A percentile compares a stretch with the other conserved stretches of the same genome.
phyloP scores from a whole-genome alignment of 2,797 vertebrate genomes.

The Trachurus trachurus region DNA sequence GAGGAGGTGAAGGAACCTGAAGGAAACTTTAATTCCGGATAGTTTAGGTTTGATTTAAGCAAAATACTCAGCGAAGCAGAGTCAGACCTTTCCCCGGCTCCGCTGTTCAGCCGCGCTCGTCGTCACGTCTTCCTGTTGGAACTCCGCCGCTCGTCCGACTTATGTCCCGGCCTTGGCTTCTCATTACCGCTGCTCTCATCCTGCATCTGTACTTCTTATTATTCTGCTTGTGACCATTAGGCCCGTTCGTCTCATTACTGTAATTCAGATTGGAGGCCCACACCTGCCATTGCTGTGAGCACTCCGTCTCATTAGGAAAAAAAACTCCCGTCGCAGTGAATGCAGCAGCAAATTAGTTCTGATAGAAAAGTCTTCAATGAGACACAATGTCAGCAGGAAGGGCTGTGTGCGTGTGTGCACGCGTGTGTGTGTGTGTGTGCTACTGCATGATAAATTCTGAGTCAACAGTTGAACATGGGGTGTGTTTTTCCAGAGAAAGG shows the following conservation, averaged over 20 bases:
- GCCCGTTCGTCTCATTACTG: slow-evolving; percentile 46
- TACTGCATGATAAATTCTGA: not conserved
- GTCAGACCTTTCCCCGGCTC: too few relatives aligned
- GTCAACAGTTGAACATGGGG: not conserved
- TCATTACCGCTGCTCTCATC: slow-evolving; percentile 21
- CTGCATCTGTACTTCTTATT: slow-evolving; percentile 40
- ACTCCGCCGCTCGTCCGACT: not conserved
- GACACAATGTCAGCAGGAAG: not conserved
- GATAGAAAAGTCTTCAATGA: slow-evolving; percentile 38
- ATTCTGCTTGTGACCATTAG: slow-evolving; percentile 52
- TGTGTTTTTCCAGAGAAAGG: not conserved
- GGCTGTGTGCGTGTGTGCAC: slow-evolving; percentile 2
- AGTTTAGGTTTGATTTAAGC: not conserved
- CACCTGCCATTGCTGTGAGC: slow-evolving; percentile 41
- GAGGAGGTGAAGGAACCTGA: not conserved
- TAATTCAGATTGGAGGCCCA: slow-evolving; percentile 37
- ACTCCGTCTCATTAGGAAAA: slow-evolving; percentile 50
- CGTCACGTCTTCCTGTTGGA: not conserved
- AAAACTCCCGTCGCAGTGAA: not conserved
- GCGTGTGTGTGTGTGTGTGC: slow-evolving; percentile 3
- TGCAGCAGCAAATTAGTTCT: slow-evolving; percentile 40
- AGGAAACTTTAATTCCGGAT: not conserved
- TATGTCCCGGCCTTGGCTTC: slow-evolving; percentile 4
- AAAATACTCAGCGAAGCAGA: slow-evolving; percentile 1
- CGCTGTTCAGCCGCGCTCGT: not conserved